These are phyloP conservation scores for Thaumatotibia leucotreta DNA, from an alignment of 1,140 invertebrate genomes.

Conservation along the genomic window DNA sequence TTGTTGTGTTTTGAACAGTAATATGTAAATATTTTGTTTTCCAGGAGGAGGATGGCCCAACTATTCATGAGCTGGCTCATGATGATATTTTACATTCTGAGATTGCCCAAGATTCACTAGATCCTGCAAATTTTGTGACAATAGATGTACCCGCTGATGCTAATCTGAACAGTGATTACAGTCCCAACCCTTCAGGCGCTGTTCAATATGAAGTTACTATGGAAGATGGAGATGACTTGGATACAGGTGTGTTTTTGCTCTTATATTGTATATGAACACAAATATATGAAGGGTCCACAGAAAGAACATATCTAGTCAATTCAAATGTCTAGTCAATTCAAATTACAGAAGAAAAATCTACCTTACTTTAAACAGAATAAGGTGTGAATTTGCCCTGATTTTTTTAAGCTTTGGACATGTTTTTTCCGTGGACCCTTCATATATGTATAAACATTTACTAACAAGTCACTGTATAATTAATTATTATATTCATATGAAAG, in stretches of 20 bases:
- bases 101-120: constrained; percentile 45
- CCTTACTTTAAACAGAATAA: too few species aligned
- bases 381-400: too few species aligned
- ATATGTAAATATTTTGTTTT: constrained; percentile 23
- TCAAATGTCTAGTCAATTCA: too few species aligned
- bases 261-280: not conserved
- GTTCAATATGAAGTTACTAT: constrained; percentile 63
- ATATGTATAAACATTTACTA: not conserved
- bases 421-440: too few species aligned
- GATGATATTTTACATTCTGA: constrained; percentile 61
- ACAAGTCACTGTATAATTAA: not conserved
- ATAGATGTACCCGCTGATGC: constrained; percentile 37
- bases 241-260: constrained; percentile 39
- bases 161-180: constrained; percentile 24
- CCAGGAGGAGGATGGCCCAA: constrained; percentile 68
- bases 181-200: constrained; percentile 34
- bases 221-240: constrained; percentile 61
- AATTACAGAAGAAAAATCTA: too few species aligned
- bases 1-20: too few species aligned
- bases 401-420: too few species aligned
- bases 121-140: constrained; percentile 42
- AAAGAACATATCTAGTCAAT: too few species aligned
- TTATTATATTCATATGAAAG: too few species aligned
- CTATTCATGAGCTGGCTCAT: constrained; percentile 70
- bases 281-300: too few species aligned